Base-by-base conservation (phyloP, 2,797 vertebrate species). In the Rhinatrema bivittatum region DNA sequence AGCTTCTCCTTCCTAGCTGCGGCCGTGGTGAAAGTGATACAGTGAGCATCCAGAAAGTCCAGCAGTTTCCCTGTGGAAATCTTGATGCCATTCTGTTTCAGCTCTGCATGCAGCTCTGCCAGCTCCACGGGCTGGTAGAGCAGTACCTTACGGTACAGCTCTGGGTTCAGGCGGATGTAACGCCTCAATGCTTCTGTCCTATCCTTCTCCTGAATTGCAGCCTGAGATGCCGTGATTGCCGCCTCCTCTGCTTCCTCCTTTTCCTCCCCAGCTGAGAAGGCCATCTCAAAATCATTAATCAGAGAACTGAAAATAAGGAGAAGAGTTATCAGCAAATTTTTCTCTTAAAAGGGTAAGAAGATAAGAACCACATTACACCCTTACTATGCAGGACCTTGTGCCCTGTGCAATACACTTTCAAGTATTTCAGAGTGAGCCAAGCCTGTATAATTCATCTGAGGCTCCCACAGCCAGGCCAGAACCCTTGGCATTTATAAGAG, bases 1-100 rank as follows among this genome's bases (percentile, higher is more conserved):
- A 29, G 36, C 39, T 55, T 56, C 39, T 83, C 73, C 32, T 60
- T 82, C n/a, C 81, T 66, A 18, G 78, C 53, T 4, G 55, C n/a
- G 1, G 92, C 92, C 0, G 87, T 95, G 39, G 91, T 98, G 47
- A 91, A 87, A 10, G 94, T 98, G 59, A 98, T 80, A 41, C 94
- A 91, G 46, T 93, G 92, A 20, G 90, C 73, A 34, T 99, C 95
- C 36, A 99, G 71, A 46, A 91, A 92, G 65, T 94, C 84, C 39
- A 91, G 55, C 42, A 98, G 82, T 57, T 87, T 92, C 44, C 79
- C 63, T 1, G 79, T 68, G 2, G 86, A 81, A 27, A 98, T 64
- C 7, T 68, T 81, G 58, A 99, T 82, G 28, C 93, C 95, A 0
- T 79, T 84, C 1, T 75, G 74, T 50, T 77, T 91, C 46, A 99